phyloP scores from a whole-genome alignment of 2,888 invertebrate genomes.

The Caradrina kadenii region DNA sequence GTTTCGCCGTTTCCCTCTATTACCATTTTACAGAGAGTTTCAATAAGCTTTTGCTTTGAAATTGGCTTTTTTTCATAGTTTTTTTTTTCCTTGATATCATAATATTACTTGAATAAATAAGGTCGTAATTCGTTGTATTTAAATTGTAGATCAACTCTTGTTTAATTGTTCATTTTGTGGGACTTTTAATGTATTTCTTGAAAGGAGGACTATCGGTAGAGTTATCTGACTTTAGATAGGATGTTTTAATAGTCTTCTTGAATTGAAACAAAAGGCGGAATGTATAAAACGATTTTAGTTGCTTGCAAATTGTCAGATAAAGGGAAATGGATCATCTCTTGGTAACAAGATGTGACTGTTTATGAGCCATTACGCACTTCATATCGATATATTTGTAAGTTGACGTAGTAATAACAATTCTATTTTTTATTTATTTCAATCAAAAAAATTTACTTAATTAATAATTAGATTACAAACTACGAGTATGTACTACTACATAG shows the following conservation, averaged over 20 bases:
- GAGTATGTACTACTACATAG: too few relatives aligned
- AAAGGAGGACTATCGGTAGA: slow-evolving; percentile 44
- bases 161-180: slow-evolving; percentile 55
- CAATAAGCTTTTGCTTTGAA: slow-evolving; percentile 69
- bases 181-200: slow-evolving; percentile 53
- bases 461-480: too few relatives aligned
- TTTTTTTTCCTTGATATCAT: slow-evolving; percentile 58
- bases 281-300: slow-evolving; percentile 41
- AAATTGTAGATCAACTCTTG: slow-evolving; percentile 55
- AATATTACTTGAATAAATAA: slow-evolving; percentile 64
- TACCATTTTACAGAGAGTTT: slow-evolving; percentile 68
- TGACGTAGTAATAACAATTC: slow-evolving; percentile 19
- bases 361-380: slow-evolving; percentile 50
- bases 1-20: slow-evolving; percentile 66
- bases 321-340: slow-evolving; percentile 45
- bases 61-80: slow-evolving; percentile 67
- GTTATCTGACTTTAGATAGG: slow-evolving; percentile 52
- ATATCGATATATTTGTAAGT: slow-evolving; percentile 38
- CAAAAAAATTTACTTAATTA: too few relatives aligned
- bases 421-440: too few relatives aligned
- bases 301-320: slow-evolving; percentile 43
- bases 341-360: slow-evolving; percentile 41
- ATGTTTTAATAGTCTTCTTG: slow-evolving; percentile 48
- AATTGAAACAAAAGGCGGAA: slow-evolving; percentile 57
- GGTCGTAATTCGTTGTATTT: slow-evolving; percentile 61